Conservation (phyloP, 2,797 vertebrate species). For the Oryzias dopingdopingensis region DNA sequence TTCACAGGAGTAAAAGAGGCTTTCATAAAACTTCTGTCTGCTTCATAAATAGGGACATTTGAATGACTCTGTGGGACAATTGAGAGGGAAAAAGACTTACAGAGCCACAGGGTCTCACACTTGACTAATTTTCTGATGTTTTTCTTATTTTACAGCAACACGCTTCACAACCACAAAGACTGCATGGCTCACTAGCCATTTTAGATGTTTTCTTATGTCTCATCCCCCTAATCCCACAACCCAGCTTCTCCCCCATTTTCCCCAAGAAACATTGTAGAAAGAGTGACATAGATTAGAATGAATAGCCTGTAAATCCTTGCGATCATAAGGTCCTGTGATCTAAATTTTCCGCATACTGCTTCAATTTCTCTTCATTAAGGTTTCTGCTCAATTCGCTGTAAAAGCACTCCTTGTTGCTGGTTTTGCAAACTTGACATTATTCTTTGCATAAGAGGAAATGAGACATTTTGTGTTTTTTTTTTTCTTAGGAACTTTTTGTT, state of each 20-base stretch:
- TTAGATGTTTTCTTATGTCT: constrained; percentile 35
- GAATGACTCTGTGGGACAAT: constrained; percentile 46
- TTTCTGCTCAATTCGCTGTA: constrained; percentile 10
- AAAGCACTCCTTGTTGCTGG: neutral
- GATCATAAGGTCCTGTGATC: too few species aligned
- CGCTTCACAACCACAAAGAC: constrained; percentile 24
- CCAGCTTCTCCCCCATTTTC: constrained; percentile 17
- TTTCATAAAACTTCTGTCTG: constrained; percentile 24
- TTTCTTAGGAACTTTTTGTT: too few species aligned
- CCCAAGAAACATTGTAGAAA: constrained; percentile 9
- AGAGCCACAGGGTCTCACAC: constrained; percentile 53
- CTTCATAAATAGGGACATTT: constrained; percentile 41
- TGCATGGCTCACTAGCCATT: constrained; percentile 42
- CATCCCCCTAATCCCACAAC: neutral
- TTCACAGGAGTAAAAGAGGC: neutral
- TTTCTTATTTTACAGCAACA: constrained; percentile 29
- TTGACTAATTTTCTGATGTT: constrained; percentile 45
- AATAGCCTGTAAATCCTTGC: constrained; percentile 5
- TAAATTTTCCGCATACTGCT: constrained; percentile 46
- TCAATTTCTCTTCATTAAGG: constrained; percentile 38
- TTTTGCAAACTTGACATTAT: neutral
- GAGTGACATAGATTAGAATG: constrained; percentile 1
- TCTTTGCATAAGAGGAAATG: too few species aligned
- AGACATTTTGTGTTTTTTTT: too few species aligned
- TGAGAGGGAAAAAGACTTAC: constrained; percentile 29